Conservation (phyloP, 2,797 vertebrate genomes). For the Clarias platycephalus region DNA sequence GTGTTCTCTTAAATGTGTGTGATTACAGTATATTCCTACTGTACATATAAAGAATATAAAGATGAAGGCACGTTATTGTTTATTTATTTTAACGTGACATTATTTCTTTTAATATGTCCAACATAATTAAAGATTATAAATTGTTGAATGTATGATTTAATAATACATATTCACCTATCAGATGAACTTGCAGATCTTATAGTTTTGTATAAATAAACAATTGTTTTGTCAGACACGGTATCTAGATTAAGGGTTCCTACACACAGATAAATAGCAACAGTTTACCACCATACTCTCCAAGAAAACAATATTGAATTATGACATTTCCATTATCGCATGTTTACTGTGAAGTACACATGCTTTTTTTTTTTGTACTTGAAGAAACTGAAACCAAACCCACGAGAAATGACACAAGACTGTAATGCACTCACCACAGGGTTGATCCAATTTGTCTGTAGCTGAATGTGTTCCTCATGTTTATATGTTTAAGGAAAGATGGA, state of each 20-base stretch:
- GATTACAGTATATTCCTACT: too few species aligned
- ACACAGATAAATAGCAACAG: not conserved
- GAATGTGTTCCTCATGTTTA: slow-evolving; percentile 23
- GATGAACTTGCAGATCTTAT: not conserved
- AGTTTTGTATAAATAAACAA: not conserved
- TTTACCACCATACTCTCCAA: not conserved
- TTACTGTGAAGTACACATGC: not conserved
- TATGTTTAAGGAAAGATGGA: slow-evolving; percentile 8
- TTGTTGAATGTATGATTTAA: not conserved
- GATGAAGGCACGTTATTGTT: not conserved
- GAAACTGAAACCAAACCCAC: slow-evolving; percentile 4
- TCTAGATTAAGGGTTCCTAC: not conserved
- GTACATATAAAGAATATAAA: not conserved
- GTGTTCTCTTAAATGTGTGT: not conserved
- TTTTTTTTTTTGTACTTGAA: not conserved
- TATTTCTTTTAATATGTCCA: too few species aligned
- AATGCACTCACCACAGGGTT: slow-evolving; percentile 66
- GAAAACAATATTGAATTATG: not conserved
- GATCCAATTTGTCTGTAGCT: slow-evolving; percentile 49
- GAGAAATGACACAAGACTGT: slow-evolving; percentile 8
- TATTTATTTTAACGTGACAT: too few species aligned
- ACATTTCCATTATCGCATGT: not conserved
- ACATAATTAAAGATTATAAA: not conserved
- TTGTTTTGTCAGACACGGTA: not conserved
- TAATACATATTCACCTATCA: not conserved